A percentile compares a stretch with the other conserved stretches of the same genome.
Conservation (phyloP, 2,113 vertebrate genomes). For the Probosciger aterrimus region DNA sequence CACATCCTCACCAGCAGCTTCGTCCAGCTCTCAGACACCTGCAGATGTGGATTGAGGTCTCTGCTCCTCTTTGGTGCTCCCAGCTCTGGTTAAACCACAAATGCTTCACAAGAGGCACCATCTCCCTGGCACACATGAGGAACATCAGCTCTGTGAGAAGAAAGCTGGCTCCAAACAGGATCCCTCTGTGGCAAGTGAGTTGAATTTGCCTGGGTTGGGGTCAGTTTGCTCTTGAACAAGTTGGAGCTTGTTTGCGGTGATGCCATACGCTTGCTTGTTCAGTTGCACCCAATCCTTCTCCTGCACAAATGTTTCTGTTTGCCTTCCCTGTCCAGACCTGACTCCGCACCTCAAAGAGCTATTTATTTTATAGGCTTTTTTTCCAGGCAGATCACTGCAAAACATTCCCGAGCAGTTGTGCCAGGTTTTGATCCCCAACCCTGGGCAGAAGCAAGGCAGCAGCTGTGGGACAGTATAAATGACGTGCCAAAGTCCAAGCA, state of each 20-base stretch:
- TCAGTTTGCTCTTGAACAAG: not conserved
- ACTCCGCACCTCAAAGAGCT: not conserved
- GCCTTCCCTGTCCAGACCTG: not conserved
- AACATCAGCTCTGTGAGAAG: not conserved
- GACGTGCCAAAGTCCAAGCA: not conserved
- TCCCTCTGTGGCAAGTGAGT: not conserved
- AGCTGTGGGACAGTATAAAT: not conserved
- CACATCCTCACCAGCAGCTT: not conserved
- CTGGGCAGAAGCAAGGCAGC: not conserved
- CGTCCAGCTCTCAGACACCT: too few relatives aligned
- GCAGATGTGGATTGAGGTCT: not conserved
- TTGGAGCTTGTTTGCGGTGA: not conserved
- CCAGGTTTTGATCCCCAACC: not conserved
- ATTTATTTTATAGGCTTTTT: not conserved
- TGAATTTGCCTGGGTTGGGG: not conserved
- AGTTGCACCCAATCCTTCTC: not conserved
- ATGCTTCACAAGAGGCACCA: fast-evolving
- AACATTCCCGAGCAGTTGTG: not conserved
- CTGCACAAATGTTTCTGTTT: not conserved
- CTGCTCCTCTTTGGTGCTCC: not conserved
- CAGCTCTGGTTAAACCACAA: not conserved
- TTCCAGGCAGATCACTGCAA: not conserved
- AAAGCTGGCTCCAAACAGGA: not conserved
- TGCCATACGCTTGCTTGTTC: not conserved
- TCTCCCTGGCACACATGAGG: fast-evolving